These are phyloP conservation scores for Pseudoatta argentina DNA, from an alignment of 1,140 invertebrate species.

Conservation along the genomic window DNA sequence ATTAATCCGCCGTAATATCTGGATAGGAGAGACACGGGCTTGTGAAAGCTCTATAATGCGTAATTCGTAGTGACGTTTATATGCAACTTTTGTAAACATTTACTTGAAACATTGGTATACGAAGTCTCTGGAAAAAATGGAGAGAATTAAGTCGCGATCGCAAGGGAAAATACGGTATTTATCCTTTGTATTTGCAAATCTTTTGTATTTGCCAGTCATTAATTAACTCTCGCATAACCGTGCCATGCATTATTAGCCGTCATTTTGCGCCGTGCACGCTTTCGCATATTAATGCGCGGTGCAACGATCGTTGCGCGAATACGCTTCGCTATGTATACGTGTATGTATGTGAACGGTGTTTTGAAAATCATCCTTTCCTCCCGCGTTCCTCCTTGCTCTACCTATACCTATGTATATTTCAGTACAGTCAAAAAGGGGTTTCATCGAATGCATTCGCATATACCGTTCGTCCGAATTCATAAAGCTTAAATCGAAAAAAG, in stretches of 20 bases:
- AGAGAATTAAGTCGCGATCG: slow-evolving; percentile 25
- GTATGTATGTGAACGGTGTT: slow-evolving; percentile 20
- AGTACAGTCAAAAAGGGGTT: slow-evolving; percentile 22
- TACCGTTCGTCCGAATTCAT: neutral
- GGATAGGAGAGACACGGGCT: too few relatives aligned
- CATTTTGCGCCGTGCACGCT: slow-evolving; percentile 50
- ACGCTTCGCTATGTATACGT: neutral
- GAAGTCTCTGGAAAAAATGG: neutral
- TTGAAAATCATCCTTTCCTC: slow-evolving; percentile 49
- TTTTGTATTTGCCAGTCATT: slow-evolving; percentile 59
- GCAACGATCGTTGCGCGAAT: slow-evolving; percentile 38
- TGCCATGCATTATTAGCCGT: slow-evolving; percentile 61
- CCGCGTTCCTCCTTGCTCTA: slow-evolving; percentile 24
- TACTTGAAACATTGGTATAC: neutral
- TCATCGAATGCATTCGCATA: slow-evolving; percentile 8
- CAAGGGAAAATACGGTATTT: slow-evolving; percentile 31
- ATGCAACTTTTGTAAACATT: slow-evolving; percentile 12
- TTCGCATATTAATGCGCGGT: slow-evolving; percentile 60
- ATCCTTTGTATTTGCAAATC: slow-evolving; percentile 48
- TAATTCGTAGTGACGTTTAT: neutral
- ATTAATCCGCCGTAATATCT: slow-evolving; percentile 4
- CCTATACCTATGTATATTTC: slow-evolving; percentile 19
- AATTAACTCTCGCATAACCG: slow-evolving; percentile 62
- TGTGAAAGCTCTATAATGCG: neutral
- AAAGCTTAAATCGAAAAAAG: neutral